Evolutionary conservation across 2,797 vertebrate genomes (phyloP).

Genomic region (Tinamus major): DNA sequence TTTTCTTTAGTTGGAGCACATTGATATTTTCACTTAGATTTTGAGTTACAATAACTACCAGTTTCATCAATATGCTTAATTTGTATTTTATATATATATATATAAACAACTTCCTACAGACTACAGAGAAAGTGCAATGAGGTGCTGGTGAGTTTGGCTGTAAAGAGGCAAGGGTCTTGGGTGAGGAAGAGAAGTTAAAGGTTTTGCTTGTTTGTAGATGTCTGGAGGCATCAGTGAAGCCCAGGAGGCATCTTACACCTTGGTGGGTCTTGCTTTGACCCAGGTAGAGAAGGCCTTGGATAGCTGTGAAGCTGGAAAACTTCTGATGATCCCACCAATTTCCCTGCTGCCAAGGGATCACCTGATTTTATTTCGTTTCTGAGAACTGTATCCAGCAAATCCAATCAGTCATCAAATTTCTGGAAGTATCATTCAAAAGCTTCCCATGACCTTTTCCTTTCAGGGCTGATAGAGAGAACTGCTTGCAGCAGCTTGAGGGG

Average conservation of each 20-base stretch:
- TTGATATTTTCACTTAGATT: not conserved
- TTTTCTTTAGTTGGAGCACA: not conserved
- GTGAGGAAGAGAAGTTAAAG: not conserved
- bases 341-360: not conserved
- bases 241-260: not conserved
- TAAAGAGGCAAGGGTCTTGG: not conserved
- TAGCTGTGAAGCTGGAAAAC: not conserved
- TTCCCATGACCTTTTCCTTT: not conserved
- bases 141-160: not conserved
- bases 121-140: not conserved
- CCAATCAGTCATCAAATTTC: not conserved
- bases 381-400: not conserved
- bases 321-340: not conserved
- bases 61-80: not conserved
- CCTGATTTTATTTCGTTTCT: not conserved
- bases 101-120: not conserved
- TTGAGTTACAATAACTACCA: not conserved
- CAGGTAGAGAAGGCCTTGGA: not conserved
- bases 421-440: not conserved
- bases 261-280: not conserved
- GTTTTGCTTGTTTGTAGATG: not conserved
- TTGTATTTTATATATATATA: not conserved
- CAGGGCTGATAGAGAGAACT: not conserved
- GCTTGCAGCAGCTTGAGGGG: not conserved
- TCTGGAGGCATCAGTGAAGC: not conserved